These are phyloP conservation scores for Branchinecta lynchi DNA, from an alignment of 1,140 invertebrate species.

Conservation along the genomic window DNA sequence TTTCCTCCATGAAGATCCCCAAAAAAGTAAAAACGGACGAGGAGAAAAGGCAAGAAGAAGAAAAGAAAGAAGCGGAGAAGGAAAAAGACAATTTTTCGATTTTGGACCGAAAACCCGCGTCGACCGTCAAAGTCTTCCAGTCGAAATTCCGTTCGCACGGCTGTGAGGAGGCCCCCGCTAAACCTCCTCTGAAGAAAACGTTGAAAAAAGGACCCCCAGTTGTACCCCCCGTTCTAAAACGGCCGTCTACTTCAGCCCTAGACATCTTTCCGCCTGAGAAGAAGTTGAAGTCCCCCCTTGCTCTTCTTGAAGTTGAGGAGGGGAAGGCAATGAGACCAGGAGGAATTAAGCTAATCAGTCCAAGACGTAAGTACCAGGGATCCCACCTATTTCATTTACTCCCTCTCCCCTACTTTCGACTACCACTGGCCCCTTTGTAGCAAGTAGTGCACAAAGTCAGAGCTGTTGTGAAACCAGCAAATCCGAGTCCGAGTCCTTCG, in stretches of 20 bases:
- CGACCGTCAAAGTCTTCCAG: neutral
- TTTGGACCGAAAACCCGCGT: neutral
- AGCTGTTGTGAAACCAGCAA: too few relatives aligned
- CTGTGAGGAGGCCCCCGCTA: neutral
- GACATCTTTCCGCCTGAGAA: neutral
- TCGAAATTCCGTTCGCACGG: neutral
- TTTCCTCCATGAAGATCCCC: neutral
- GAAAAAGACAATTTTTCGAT: neutral
- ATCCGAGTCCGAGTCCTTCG: too few relatives aligned
- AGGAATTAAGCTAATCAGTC: conserved; percentile 4
- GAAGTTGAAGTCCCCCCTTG: neutral
- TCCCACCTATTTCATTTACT: too few relatives aligned
- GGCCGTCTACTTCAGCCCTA: neutral
- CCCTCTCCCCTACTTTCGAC: too few relatives aligned
- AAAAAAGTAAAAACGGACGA: neutral
- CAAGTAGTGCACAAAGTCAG: too few relatives aligned
- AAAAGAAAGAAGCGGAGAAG: neutral
- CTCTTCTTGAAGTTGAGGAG: neutral
- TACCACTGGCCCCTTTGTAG: too few relatives aligned
- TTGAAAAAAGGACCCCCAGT: neutral
- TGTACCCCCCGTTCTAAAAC: neutral
- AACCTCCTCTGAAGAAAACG: neutral
- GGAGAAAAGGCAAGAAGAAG: neutral
- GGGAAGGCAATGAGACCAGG: neutral
- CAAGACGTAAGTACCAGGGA: neutral